A percentile compares a stretch with the other conserved stretches of the same genome.
These are phyloP conservation scores for Stomatorhinus walkeri DNA, from an alignment of 2,797 vertebrate species.

Conservation along the genomic window DNA sequence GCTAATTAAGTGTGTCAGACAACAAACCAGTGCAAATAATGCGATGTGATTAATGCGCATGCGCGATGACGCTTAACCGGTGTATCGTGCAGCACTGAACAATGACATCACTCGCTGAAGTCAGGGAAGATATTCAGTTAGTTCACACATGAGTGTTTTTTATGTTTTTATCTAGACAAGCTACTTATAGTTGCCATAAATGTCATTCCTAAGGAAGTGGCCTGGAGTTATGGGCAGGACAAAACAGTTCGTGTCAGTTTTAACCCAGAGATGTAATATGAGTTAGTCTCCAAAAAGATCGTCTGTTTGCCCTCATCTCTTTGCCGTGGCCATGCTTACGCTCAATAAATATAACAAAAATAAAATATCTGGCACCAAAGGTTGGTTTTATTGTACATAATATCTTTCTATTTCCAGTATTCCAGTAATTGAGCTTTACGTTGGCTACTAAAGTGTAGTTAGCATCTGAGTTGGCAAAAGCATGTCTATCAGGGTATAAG, in stretches of 20 bases:
- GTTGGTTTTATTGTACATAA: background rate
- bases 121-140: background rate
- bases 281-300: background rate
- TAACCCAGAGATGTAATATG: background rate
- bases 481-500: background rate
- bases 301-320: background rate
- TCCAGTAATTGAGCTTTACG: background rate
- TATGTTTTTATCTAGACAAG: background rate
- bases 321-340: background rate
- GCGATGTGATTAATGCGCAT: background rate
- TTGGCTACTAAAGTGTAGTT: background rate
- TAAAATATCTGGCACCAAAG: background rate
- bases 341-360: background rate
- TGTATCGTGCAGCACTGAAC: background rate
- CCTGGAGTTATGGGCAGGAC: background rate
- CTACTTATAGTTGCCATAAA: background rate
- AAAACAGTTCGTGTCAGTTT: background rate
- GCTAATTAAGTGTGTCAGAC: background rate
- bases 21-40: background rate
- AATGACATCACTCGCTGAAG: background rate
- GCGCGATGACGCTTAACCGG: background rate
- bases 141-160: background rate
- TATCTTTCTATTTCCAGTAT: background rate
- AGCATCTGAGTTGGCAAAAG: background rate
- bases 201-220: background rate